phyloP scores from a whole-genome alignment of 2,797 vertebrate genomes.

The Pachyuromys duprasi region DNA sequence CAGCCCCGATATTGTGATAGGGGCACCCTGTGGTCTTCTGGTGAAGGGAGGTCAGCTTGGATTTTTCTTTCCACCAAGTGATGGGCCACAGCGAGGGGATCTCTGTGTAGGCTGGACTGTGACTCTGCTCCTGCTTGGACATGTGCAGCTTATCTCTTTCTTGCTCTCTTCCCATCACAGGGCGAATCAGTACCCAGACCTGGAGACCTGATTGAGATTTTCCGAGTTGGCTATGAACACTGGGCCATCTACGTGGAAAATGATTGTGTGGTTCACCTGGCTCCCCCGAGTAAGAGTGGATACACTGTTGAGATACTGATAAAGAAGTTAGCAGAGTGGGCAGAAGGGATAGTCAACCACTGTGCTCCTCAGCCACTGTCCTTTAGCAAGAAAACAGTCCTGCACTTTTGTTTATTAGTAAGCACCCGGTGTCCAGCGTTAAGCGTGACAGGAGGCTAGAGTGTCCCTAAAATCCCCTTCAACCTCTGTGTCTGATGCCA shows the following conservation, averaged over 20 bases:
- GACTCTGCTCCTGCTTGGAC: neutral
- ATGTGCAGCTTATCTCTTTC: neutral
- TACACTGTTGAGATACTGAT: neutral
- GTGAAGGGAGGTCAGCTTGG: neutral
- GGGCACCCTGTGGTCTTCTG: too few species aligned
- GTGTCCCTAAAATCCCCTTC: neutral
- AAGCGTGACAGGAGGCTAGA: neutral
- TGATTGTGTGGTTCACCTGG: conserved; percentile 83
- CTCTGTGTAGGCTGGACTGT: neutral
- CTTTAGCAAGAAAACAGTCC: neutral
- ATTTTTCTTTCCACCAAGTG: neutral
- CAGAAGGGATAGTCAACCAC: neutral
- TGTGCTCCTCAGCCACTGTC: neutral
- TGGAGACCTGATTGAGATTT: conserved; percentile 84
- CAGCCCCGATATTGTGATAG: neutral
- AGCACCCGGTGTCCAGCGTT: neutral
- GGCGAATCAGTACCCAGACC: conserved; percentile 70
- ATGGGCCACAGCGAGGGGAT: neutral
- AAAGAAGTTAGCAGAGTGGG: neutral
- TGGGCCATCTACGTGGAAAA: conserved; percentile 85
- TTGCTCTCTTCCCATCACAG: neutral
- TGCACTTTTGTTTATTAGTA: neutral
- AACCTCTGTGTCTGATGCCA: neutral
- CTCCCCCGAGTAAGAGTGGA: conserved; percentile 75
- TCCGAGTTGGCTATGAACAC: conserved; percentile 81